Percentiles rank a stretch among this genome's conserved stretches.
Evolutionary conservation across 1,140 invertebrate species (phyloP).

Genomic region (Apis cerana): DNA sequence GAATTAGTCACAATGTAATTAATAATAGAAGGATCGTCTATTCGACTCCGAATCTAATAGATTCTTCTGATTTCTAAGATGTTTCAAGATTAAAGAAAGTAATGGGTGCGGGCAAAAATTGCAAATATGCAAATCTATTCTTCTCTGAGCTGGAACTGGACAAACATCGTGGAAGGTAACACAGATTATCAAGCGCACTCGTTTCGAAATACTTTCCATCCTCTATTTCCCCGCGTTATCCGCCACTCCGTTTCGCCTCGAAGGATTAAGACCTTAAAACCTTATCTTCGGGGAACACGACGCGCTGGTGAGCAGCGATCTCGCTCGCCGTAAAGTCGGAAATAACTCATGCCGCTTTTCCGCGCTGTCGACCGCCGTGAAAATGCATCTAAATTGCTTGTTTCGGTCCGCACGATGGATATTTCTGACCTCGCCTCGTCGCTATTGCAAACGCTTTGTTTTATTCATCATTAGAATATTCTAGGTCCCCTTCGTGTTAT

Average conservation of each 20-base stretch:
- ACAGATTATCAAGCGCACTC: conserved; percentile 51
- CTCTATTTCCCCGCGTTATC: background rate
- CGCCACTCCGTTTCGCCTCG: conserved; percentile 43
- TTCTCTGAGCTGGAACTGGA: too few relatives aligned
- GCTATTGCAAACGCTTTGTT: background rate
- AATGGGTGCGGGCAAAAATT: too few relatives aligned
- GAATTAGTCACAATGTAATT: too few relatives aligned
- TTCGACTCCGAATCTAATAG: too few relatives aligned
- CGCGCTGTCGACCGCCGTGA: background rate
- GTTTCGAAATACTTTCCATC: background rate
- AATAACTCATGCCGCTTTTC: conserved; percentile 28
- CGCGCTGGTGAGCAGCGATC: conserved; percentile 23
- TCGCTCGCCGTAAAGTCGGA: conserved; percentile 23
- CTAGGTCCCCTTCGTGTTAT: background rate
- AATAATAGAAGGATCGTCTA: too few relatives aligned
- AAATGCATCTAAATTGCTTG: background rate
- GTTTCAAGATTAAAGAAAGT: too few relatives aligned
- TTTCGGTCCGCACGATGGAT: background rate
- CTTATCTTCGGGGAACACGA: conserved; percentile 64
- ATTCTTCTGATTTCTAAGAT: too few relatives aligned
- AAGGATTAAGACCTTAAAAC: conserved; percentile 63
- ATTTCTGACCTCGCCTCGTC: background rate
- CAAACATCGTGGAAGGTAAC: conserved; percentile 36
- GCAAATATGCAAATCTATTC: too few relatives aligned
- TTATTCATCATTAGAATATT: background rate